Percentiles rank a stretch among this genome's conserved stretches.
phyloP scores from a whole-genome alignment of 2,797 vertebrate species.

The Platalea minor region DNA sequence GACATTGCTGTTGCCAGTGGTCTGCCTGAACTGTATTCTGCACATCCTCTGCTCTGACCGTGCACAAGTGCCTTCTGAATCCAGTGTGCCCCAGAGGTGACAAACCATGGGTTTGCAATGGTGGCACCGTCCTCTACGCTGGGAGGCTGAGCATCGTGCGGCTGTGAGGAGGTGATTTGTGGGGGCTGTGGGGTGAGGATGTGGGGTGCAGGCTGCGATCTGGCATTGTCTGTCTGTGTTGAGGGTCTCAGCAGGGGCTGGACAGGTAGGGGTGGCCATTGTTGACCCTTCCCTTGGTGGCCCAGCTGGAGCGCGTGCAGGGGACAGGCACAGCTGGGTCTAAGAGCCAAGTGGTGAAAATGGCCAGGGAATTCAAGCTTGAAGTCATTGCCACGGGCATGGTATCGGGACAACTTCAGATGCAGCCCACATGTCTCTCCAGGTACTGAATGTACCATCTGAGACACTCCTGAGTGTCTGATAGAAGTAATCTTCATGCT shows the following conservation, averaged over 20 bases:
- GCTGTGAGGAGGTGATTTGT: neutral
- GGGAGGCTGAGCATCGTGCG: neutral
- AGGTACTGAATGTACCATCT: neutral
- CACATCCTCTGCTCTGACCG: neutral
- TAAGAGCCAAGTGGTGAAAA: neutral
- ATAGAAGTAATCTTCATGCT: neutral
- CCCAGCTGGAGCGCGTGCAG: neutral
- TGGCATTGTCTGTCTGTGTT: neutral
- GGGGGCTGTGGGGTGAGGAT: neutral
- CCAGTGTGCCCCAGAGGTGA: neutral
- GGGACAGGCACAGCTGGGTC: neutral
- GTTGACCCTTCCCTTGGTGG: neutral
- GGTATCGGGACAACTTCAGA: neutral
- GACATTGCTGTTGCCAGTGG: neutral
- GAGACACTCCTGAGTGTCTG: neutral
- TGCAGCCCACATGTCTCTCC: neutral
- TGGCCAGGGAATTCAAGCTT: neutral
- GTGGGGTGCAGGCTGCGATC: neutral
- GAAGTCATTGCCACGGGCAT: neutral
- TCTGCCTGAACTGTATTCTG: neutral
- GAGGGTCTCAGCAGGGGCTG: neutral
- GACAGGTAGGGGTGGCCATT: neutral
- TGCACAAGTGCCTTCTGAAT: neutral
- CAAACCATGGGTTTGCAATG: neutral
- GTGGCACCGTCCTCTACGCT: neutral